Percentiles rank a stretch among this genome's conserved stretches.
phyloP scores from a whole-genome alignment of 1,140 invertebrate species.

The Augochlora pura region DNA sequence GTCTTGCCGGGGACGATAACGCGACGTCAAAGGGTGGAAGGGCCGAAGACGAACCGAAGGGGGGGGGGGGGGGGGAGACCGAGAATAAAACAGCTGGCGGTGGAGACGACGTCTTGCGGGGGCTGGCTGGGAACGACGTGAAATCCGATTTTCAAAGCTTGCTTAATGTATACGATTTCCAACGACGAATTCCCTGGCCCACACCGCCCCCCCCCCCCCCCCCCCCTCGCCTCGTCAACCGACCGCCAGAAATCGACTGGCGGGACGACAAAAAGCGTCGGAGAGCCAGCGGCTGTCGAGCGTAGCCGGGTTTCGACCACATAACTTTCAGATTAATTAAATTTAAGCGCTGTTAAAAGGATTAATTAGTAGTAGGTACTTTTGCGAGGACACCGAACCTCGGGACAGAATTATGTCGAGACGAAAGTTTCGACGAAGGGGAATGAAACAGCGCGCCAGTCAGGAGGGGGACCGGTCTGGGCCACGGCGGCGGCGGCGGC shows the following conservation, averaged over 20 bases:
- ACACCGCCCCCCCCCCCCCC: slow-evolving; percentile 1
- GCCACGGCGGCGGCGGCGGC: background rate
- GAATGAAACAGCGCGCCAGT: slow-evolving; percentile 33
- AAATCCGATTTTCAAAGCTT: slow-evolving; percentile 68
- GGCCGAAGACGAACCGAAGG: background rate
- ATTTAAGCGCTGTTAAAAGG: slow-evolving; percentile 74
- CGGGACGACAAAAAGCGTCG: slow-evolving; percentile 44
- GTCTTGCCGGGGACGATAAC: slow-evolving; percentile 19
- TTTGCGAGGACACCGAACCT: slow-evolving; percentile 62
- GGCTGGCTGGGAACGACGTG: slow-evolving; percentile 8
- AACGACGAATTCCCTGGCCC: slow-evolving; percentile 41
- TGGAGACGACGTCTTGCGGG: background rate
- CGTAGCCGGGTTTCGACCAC: slow-evolving; percentile 61
- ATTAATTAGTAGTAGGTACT: slow-evolving; percentile 73
- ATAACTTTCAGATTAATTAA: slow-evolving; percentile 77
- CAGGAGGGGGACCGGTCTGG: background rate
- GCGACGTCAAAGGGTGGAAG: slow-evolving; percentile 10
- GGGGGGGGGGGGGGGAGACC: background rate
- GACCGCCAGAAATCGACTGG: slow-evolving; percentile 19
- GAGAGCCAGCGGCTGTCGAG: slow-evolving; percentile 26
- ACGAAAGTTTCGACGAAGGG: slow-evolving; percentile 59
- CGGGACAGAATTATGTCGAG: slow-evolving; percentile 66
- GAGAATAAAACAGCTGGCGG: background rate
- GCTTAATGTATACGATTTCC: slow-evolving; percentile 63
- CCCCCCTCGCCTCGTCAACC: background rate